Evolutionary conservation across 2,113 vertebrate species (phyloP).

Genomic region (Dunckerocampus dactyliophorus): DNA sequence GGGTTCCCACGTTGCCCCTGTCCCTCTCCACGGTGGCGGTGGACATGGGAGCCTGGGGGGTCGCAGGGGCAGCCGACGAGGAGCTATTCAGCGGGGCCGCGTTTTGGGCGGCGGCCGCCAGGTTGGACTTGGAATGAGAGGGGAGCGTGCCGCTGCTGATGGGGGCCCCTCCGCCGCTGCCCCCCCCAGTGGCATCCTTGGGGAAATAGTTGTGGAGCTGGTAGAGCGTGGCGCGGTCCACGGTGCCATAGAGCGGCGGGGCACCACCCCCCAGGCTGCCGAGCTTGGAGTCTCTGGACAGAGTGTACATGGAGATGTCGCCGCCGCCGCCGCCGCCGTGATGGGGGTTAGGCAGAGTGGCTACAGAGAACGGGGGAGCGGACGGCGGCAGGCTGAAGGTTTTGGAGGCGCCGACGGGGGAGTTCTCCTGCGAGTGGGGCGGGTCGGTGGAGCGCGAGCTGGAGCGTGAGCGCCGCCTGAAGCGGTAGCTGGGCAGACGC

Average conservation of each 20-base stretch:
- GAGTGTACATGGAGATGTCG: constrained; percentile 93
- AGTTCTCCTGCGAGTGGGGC: constrained; percentile 72
- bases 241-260: constrained; percentile 73
- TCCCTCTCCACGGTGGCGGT: constrained; percentile 77
- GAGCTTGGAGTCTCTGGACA: constrained; percentile 79
- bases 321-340: constrained; percentile 58
- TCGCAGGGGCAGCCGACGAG: constrained; percentile 65
- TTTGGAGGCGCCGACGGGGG: constrained; percentile 72
- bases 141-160: constrained; percentile 71
- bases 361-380: constrained; percentile 73
- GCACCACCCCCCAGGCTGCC: constrained; percentile 72
- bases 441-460: constrained; percentile 86
- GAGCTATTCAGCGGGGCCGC: constrained; percentile 72
- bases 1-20: constrained; percentile 65
- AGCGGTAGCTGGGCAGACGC: constrained; percentile 87
- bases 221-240: constrained; percentile 80
- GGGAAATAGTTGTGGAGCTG: constrained; percentile 90
- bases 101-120: constrained; percentile 65
- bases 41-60: constrained; percentile 60
- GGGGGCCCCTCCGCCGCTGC: constrained; percentile 34
- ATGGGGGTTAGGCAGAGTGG: constrained; percentile 77
- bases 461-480: constrained; percentile 82
- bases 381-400: constrained; percentile 71
- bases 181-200: constrained; percentile 71
- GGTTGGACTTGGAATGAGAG: constrained; percentile 75